phyloP scores from a whole-genome alignment of 1,140 invertebrate genomes.

The Acromyrmex heyeri region DNA sequence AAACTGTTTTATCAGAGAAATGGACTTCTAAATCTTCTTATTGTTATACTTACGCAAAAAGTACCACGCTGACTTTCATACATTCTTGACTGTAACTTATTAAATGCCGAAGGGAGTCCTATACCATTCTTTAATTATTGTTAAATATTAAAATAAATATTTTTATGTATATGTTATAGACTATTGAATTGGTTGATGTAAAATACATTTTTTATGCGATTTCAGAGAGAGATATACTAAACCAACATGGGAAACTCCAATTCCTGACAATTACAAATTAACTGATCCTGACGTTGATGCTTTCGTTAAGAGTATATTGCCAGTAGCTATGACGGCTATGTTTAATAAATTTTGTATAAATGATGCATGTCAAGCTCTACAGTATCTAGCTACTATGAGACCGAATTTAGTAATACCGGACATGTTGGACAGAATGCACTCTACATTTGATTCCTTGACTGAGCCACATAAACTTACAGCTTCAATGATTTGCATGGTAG shows the following conservation, averaged over 20 bases:
- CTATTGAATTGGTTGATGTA: background rate
- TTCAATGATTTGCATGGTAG: constrained; percentile 92
- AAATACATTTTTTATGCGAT: background rate
- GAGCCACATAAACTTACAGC: constrained; percentile 95
- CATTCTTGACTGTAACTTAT: too few species aligned
- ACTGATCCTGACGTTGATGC: constrained; percentile 93
- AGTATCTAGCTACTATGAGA: constrained; percentile 92
- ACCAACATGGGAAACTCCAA: constrained; percentile 90
- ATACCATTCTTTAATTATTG: too few species aligned
- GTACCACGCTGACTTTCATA: too few species aligned
- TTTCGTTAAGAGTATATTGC: constrained; percentile 92
- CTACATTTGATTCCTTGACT: constrained; percentile 93
- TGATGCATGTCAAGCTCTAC: constrained; percentile 90
- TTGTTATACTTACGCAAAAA: too few species aligned
- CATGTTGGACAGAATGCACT: constrained; percentile 93
- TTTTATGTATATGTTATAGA: background rate
- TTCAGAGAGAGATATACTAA: constrained; percentile 89
- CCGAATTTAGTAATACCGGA: constrained; percentile 94
- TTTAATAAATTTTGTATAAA: constrained; percentile 91
- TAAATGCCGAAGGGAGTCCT: too few species aligned
- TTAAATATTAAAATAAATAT: background rate
- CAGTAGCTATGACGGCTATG: constrained; percentile 91
- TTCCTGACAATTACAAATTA: constrained; percentile 90
- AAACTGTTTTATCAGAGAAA: too few species aligned
- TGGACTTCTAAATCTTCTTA: too few species aligned